These are phyloP conservation scores for Gymnogyps californianus DNA, from an alignment of 2,113 vertebrate species.

Conservation along the genomic window DNA sequence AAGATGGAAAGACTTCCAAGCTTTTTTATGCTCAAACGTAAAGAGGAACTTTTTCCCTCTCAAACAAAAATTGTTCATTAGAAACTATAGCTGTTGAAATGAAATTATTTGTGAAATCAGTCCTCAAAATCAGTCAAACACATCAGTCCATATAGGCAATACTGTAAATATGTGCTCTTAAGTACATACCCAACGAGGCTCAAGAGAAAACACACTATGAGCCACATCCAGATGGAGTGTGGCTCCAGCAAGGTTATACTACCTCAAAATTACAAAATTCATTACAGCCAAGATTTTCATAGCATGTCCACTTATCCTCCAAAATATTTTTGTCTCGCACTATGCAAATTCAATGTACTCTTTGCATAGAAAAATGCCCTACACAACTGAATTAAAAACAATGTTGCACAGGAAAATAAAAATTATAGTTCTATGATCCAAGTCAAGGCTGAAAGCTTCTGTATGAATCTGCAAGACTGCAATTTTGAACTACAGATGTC, in stretches of 20 bases:
- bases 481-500: background rate
- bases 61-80: background rate
- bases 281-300: background rate
- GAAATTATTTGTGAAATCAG: background rate
- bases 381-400: background rate
- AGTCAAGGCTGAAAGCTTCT: background rate
- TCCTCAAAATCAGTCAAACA: background rate
- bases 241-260: background rate
- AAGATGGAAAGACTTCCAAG: background rate
- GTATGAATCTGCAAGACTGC: background rate
- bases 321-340: background rate
- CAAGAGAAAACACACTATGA: background rate
- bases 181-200: background rate
- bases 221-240: background rate
- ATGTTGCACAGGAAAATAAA: background rate
- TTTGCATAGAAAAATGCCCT: background rate
- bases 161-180: background rate
- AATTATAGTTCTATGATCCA: fast-evolving
- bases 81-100: background rate
- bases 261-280: background rate
- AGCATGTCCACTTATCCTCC: background rate
- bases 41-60: background rate
- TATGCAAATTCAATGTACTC: background rate
- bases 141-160: background rate
- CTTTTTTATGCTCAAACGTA: background rate